phyloP scores from a whole-genome alignment of 2,113 vertebrate species.

The Rhinolophus sinicus region DNA sequence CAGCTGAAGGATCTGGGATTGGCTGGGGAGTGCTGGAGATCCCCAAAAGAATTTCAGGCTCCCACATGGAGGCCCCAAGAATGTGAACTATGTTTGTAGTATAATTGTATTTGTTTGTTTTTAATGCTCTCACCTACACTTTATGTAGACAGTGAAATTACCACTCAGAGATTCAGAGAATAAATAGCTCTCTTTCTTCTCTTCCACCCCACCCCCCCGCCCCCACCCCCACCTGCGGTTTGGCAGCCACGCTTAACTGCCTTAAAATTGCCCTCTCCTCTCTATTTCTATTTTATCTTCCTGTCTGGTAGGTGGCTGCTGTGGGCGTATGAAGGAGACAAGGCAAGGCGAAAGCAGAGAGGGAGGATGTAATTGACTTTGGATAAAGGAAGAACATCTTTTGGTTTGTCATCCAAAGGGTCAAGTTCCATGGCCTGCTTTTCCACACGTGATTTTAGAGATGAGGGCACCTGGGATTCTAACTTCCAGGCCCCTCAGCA shows the following conservation, averaged over 20 bases:
- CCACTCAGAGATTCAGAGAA: conserved; percentile 40
- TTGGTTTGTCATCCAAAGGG: background rate
- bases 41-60: background rate
- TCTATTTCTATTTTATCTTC: conserved; percentile 39
- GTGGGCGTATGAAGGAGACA: background rate
- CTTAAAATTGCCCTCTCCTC: background rate
- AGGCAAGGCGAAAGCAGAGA: background rate
- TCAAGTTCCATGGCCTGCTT: background rate
- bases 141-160: conserved; percentile 68
- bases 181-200: conserved; percentile 60
- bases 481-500: background rate
- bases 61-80: background rate
- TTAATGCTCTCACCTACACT: conserved; percentile 58
- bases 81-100: background rate
- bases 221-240: background rate
- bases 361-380: background rate
- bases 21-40: background rate
- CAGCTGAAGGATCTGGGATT: fast-evolving
- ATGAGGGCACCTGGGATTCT: background rate
- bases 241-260: conserved; percentile 46
- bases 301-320: conserved; percentile 29
- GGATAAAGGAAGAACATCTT: background rate
- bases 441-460: background rate
- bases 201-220: background rate
- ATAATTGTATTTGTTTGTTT: conserved; percentile 71